Conservation (phyloP, 1,140 invertebrate species). For the Ceratina australensis region DNA sequence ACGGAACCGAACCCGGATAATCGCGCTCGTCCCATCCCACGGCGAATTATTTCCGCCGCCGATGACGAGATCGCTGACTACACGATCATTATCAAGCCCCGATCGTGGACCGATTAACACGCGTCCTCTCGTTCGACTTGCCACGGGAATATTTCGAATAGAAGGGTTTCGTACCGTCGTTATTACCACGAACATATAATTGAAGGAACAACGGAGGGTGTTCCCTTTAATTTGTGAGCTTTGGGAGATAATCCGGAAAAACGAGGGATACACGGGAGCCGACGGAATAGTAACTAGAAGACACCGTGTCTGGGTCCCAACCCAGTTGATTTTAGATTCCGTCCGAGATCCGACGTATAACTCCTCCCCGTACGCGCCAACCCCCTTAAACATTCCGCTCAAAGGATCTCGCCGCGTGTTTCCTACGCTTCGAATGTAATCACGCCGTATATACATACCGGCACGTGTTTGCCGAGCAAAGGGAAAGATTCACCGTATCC, state of each 20-base stretch:
- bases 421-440: slow-evolving; percentile 43
- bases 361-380: slow-evolving; percentile 22
- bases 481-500: slow-evolving; percentile 13
- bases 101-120: slow-evolving; percentile 8
- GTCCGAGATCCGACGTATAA: slow-evolving; percentile 56
- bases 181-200: too few relatives aligned
- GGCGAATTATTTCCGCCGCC: slow-evolving; percentile 59
- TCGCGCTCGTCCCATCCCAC: slow-evolving; percentile 30
- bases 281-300: slow-evolving; percentile 61
- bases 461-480: slow-evolving; percentile 34
- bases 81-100: slow-evolving; percentile 50
- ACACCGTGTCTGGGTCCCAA: slow-evolving; percentile 2
- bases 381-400: slow-evolving; percentile 40
- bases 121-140: too few relatives aligned
- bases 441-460: slow-evolving; percentile 16
- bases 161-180: too few relatives aligned
- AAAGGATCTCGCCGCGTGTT: slow-evolving; percentile 41
- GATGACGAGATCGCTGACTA: slow-evolving; percentile 49
- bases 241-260: slow-evolving; percentile 46
- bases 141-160: too few relatives aligned
- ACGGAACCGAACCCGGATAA: slow-evolving; percentile 40
- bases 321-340: slow-evolving; percentile 63
- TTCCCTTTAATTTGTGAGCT: slow-evolving; percentile 54
- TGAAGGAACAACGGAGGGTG: slow-evolving; percentile 33
- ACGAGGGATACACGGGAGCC: slow-evolving; percentile 21